phyloP scores from a whole-genome alignment of 2,797 vertebrate genomes.

The Florisuga fusca region DNA sequence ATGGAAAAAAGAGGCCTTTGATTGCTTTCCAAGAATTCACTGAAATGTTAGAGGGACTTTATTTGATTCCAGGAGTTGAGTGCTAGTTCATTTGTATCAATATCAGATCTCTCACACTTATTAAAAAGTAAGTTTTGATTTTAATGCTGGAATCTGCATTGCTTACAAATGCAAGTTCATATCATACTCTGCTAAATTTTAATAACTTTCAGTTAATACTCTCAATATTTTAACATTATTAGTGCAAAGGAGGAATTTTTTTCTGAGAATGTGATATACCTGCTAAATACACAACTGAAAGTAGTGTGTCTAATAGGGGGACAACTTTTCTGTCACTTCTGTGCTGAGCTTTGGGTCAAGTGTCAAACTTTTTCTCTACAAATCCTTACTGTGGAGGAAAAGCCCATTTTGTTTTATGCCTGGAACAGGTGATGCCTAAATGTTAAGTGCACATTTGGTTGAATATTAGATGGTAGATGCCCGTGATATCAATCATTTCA shows the following conservation, averaged over 20 bases:
- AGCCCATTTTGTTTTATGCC: constrained; percentile 45
- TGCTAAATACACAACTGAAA: not conserved
- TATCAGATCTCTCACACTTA: not conserved
- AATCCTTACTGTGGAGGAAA: not conserved
- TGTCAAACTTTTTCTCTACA: not conserved
- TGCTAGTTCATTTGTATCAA: not conserved
- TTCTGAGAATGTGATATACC: not conserved
- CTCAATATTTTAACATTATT: not conserved
- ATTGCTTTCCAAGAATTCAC: constrained; percentile 77
- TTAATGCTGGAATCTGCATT: not conserved
- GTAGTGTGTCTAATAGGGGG: not conserved
- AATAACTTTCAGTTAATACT: not conserved
- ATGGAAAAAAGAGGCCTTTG: constrained; percentile 70
- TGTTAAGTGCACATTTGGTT: constrained; percentile 64
- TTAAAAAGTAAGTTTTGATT: not conserved
- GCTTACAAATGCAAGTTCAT: not conserved
- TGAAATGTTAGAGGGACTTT: constrained; percentile 65
- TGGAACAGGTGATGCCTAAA: constrained; percentile 64
- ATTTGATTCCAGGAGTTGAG: constrained; percentile 32
- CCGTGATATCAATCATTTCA: constrained; percentile 80
- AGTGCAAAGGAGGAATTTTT: not conserved
- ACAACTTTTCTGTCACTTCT: too few species aligned
- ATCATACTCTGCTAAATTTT: not conserved
- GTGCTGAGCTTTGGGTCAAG: too few species aligned
- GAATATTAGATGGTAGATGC: constrained; percentile 63